Conservation (phyloP, 2,113 vertebrate genomes). For the Coryphaenoides rupestris region DNA sequence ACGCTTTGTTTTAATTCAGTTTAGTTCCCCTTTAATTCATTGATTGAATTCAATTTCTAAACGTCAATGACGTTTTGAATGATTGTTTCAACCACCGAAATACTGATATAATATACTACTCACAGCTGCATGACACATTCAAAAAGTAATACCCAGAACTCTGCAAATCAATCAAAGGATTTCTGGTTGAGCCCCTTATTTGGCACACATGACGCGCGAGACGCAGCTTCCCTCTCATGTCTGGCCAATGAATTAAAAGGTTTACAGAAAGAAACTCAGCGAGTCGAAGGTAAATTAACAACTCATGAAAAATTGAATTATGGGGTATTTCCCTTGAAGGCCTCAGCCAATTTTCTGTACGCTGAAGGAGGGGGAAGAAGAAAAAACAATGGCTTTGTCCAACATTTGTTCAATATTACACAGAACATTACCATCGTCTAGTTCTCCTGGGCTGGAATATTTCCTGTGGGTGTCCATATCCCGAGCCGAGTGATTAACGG, state of each 20-base stretch:
- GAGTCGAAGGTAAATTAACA: neutral
- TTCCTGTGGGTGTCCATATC: neutral
- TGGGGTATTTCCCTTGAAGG: neutral
- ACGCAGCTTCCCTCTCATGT: neutral
- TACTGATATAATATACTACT: too few relatives aligned
- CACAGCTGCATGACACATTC: too few relatives aligned
- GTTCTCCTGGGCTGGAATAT: neutral
- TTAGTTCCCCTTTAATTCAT: too few relatives aligned
- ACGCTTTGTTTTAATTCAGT: too few relatives aligned
- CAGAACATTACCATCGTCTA: neutral
- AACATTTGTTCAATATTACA: neutral
- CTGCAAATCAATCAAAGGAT: too few relatives aligned
- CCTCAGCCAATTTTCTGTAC: slow-evolving; percentile 1
- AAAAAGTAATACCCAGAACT: too few relatives aligned
- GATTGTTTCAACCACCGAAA: too few relatives aligned
- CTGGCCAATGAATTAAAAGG: neutral
- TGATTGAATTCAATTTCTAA: too few relatives aligned
- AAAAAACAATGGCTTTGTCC: neutral
- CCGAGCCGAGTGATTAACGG: slow-evolving; percentile 1
- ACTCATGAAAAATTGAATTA: neutral
- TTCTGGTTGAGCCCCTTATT: too few relatives aligned
- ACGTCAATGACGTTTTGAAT: too few relatives aligned
- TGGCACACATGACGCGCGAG: neutral
- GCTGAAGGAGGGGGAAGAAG: neutral
- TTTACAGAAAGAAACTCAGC: neutral